phyloP scores from a whole-genome alignment of 2,888 invertebrate genomes.

The Choreutis nemorana region DNA sequence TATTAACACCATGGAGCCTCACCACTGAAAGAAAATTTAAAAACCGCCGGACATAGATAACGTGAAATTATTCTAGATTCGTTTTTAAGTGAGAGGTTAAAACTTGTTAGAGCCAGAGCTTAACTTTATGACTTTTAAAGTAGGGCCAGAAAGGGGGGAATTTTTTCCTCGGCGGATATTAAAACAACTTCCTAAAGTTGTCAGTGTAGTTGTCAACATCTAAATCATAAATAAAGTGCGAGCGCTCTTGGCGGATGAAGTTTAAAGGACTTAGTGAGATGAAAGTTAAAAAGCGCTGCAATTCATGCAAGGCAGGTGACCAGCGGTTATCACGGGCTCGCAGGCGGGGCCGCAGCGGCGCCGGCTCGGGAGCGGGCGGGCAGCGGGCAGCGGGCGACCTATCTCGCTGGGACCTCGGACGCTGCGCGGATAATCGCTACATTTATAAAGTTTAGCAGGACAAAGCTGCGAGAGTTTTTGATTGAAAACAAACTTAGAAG shows the following conservation, averaged over 20 bases:
- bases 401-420: conserved; percentile 41
- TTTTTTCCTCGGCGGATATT: conserved; percentile 25
- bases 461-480: conserved; percentile 65
- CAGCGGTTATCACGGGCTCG: conserved; percentile 52
- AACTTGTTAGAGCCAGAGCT: conserved; percentile 8
- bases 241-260: conserved; percentile 51
- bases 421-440: conserved; percentile 61
- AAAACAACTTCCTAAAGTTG: conserved; percentile 30
- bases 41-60: conserved; percentile 4
- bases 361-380: conserved; percentile 8
- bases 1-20: conserved; percentile 5
- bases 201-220: conserved; percentile 41
- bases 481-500: conserved; percentile 68
- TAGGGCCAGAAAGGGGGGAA: conserved; percentile 14
- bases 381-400: conserved; percentile 15
- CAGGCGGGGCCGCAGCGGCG: conserved; percentile 26
- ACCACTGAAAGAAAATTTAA: conserved; percentile 5
- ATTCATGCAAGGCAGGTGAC: conserved; percentile 64
- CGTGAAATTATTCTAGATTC: conserved; percentile 5
- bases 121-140: conserved; percentile 25
- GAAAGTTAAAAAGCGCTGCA: conserved; percentile 63
- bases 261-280: conserved; percentile 54
- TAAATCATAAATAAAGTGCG: conserved; percentile 57
- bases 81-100: conserved; percentile 3
- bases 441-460: conserved; percentile 66